Conservation (phyloP, 2,113 vertebrate genomes). For the Thryonomys swinderianus region DNA sequence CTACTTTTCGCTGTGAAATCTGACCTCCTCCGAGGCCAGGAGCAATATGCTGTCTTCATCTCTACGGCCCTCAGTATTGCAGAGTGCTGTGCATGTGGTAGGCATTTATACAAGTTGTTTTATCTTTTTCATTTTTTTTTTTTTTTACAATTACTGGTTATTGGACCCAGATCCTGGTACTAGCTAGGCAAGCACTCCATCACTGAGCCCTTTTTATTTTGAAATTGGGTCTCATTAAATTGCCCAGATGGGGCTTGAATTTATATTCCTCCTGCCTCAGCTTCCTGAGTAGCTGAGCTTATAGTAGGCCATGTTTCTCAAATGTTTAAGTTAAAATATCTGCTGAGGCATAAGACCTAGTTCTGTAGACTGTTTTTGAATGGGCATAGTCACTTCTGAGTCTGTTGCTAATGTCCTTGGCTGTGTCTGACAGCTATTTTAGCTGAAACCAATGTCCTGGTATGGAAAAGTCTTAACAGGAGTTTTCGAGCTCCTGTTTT, state of each 20-base stretch:
- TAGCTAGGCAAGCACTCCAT: not conserved
- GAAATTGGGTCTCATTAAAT: not conserved
- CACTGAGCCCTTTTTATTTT: not conserved
- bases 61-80: not conserved
- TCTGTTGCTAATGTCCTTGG: not conserved
- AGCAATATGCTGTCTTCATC: not conserved
- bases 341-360: slow-evolving; percentile 22
- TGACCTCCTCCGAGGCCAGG: not conserved
- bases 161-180: not conserved
- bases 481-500: not conserved
- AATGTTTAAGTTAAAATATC: slow-evolving; percentile 5
- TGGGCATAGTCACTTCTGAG: not conserved
- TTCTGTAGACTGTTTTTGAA: not conserved
- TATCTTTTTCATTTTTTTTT: not conserved
- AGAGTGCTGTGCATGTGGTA: not conserved
- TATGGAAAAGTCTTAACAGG: not conserved
- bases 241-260: not conserved
- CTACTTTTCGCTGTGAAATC: not conserved
- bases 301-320: slow-evolving; percentile 30
- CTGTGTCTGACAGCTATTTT: not conserved
- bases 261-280: not conserved
- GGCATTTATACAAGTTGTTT: not conserved
- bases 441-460: not conserved
- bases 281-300: not conserved
- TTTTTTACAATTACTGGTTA: not conserved